Conservation (phyloP, 2,888 invertebrate species). For the Drosophila differens region DNA sequence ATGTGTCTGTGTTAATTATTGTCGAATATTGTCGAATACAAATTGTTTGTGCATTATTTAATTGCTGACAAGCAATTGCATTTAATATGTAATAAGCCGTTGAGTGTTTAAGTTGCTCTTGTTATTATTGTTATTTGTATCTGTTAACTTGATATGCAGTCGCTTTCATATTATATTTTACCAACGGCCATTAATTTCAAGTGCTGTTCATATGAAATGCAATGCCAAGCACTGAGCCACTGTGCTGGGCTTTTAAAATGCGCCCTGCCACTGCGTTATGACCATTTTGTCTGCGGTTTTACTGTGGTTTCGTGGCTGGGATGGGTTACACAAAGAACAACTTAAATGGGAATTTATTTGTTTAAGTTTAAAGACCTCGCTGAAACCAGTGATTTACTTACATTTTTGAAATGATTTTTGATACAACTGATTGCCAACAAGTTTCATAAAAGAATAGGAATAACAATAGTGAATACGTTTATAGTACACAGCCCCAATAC, state of each 20-base stretch:
- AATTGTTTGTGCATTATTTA: slow-evolving; percentile 44
- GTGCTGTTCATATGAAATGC: slow-evolving; percentile 64
- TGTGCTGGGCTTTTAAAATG: slow-evolving; percentile 12
- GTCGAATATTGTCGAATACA: slow-evolving; percentile 16
- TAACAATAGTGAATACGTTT: no score
- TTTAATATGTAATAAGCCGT: slow-evolving; percentile 54
- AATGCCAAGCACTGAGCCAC: slow-evolving; percentile 9
- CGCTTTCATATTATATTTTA: slow-evolving; percentile 31
- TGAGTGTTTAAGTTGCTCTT: slow-evolving; percentile 21
- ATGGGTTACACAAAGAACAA: not conserved
- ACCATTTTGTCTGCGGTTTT: slow-evolving; percentile 21
- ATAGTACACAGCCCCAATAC: not conserved
- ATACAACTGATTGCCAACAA: not conserved
- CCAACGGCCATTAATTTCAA: slow-evolving; percentile 63
- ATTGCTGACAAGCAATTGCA: slow-evolving; percentile 53
- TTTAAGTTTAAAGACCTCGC: not conserved
- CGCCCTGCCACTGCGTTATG: slow-evolving; percentile 39
- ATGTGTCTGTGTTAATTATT: slow-evolving; percentile 36
- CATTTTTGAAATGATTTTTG: not conserved
- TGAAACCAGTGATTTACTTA: not conserved
- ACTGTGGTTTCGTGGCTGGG: not conserved
- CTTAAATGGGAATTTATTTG: slow-evolving; percentile 15
- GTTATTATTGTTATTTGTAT: slow-evolving; percentile 21
- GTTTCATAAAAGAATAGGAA: not conserved
- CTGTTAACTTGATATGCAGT: slow-evolving; percentile 22